A percentile compares a stretch with the other conserved stretches of the same genome.
phyloP scores from a whole-genome alignment of 2,888 invertebrate species.

The Ametastegia equiseti region DNA sequence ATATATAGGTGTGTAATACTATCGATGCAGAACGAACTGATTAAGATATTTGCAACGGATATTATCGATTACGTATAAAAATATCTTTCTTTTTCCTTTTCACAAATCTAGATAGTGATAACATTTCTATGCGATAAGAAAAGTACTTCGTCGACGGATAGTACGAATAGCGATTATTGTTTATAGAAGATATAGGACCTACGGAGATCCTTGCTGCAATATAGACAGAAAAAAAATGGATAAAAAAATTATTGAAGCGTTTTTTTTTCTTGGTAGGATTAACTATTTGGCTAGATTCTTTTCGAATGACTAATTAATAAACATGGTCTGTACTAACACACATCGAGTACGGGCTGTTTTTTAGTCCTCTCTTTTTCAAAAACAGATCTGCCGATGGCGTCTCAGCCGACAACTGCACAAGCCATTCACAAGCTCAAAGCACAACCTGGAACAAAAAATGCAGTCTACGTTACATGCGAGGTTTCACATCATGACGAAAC shows the following conservation, averaged over 20 bases:
- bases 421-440: constrained; percentile 58
- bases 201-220: not conserved
- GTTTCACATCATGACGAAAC: not conserved
- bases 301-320: not conserved
- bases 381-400: constrained; percentile 48
- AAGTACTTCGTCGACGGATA: too few relatives aligned
- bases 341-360: constrained; percentile 68
- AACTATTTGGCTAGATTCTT: not conserved
- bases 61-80: not conserved
- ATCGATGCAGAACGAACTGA: not conserved
- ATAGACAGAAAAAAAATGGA: not conserved
- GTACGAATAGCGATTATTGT: too few relatives aligned
- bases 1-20: not conserved
- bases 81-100: too few relatives aligned
- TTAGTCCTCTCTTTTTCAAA: constrained; percentile 53
- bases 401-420: constrained; percentile 55
- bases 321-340: constrained; percentile 64
- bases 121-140: too few relatives aligned
- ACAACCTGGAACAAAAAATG: constrained; percentile 54
- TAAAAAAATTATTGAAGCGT: not conserved
- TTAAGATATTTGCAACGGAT: not conserved
- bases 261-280: not conserved
- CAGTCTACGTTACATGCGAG: constrained; percentile 27
- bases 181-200: not conserved
- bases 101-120: too few relatives aligned